phyloP scores from a whole-genome alignment of 2,888 invertebrate genomes.

The Azorinus chamasolen region DNA sequence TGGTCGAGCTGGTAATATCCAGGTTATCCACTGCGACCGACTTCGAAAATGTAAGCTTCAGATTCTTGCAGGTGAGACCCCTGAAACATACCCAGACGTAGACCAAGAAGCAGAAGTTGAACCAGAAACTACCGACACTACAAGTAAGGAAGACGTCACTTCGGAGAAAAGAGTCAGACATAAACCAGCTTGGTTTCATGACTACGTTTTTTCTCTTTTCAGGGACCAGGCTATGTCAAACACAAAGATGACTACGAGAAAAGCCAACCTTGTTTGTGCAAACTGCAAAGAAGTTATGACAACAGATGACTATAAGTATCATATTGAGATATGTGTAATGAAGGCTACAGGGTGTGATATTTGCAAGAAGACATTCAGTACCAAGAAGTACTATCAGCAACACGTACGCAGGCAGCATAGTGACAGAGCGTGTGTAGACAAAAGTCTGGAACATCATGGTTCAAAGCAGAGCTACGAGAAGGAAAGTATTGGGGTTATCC shows the following conservation, averaged over 20 bases:
- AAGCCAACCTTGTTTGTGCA: background rate
- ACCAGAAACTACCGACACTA: too few relatives aligned
- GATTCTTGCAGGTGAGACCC: background rate
- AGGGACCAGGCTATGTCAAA: background rate
- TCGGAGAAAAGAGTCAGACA: background rate
- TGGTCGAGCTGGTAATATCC: background rate
- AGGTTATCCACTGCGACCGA: slow-evolving; percentile 20
- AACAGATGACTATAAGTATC: background rate
- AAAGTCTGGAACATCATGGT: too few relatives aligned
- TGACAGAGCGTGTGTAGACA: background rate
- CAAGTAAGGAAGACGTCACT: background rate
- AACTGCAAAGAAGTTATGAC: background rate
- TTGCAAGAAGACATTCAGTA: too few relatives aligned
- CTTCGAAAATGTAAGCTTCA: slow-evolving; percentile 7
- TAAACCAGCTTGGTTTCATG: too few relatives aligned
- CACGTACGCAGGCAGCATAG: slow-evolving; percentile 1
- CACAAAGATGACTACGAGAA: background rate
- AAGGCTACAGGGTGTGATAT: background rate
- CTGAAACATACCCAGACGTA: background rate
- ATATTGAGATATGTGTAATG: slow-evolving; percentile 3
- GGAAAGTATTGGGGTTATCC: too few relatives aligned
- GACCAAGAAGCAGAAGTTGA: too few relatives aligned
- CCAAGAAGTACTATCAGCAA: slow-evolving; percentile 1
- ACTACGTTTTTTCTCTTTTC: slow-evolving; percentile 1
- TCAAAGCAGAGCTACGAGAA: too few relatives aligned